phyloP scores from a whole-genome alignment of 2,888 invertebrate genomes.

The Villa cingulata region DNA sequence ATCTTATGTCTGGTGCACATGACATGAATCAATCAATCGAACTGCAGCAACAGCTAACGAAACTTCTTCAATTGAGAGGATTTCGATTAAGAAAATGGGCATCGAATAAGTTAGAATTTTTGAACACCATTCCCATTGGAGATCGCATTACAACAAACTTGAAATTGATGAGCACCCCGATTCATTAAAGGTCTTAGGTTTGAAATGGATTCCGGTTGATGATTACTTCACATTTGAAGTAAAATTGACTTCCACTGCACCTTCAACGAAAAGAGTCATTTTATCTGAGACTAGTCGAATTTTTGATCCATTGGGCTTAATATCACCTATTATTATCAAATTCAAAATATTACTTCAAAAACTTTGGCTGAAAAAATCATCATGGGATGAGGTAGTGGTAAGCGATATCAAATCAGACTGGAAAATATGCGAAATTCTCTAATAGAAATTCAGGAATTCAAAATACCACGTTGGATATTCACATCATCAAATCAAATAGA shows the following conservation, averaged over 20 bases:
- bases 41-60: neutral
- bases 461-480: neutral
- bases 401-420: neutral
- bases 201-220: neutral
- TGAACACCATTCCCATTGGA: too few species aligned
- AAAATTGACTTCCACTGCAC: too few species aligned
- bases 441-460: neutral
- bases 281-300: neutral
- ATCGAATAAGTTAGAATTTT: neutral
- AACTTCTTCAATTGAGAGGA: neutral
- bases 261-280: neutral
- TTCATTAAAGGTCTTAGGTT: neutral
- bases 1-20: neutral
- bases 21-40: neutral
- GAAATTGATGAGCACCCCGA: neutral
- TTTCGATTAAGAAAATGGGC: neutral
- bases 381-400: neutral
- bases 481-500: neutral
- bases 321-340: neutral
- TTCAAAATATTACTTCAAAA: slow-evolving; percentile 2
- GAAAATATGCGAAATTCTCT: neutral
- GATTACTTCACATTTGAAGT: neutral
- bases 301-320: too few species aligned
- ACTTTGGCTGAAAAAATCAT: neutral
- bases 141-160: too few species aligned